phyloP scores from a whole-genome alignment of 2,113 vertebrate species.

The Platycercus adscitus region DNA sequence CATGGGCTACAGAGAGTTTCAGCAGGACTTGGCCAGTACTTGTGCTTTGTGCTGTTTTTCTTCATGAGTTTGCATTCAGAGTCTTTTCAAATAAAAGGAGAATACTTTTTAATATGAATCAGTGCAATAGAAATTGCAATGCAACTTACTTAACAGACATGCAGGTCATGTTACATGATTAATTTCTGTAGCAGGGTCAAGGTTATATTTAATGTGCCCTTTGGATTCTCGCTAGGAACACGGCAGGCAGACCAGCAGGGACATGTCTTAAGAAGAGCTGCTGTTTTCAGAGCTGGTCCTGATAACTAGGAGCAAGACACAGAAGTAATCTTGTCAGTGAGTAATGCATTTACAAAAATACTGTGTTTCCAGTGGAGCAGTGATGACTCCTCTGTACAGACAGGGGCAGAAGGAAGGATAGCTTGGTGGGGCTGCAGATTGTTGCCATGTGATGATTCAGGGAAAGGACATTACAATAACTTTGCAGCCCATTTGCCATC shows the following conservation, averaged over 20 bases:
- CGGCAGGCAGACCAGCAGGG: not conserved
- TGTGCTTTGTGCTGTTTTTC: not conserved
- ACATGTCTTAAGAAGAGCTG: not conserved
- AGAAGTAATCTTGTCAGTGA: not conserved
- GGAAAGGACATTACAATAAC: not conserved
- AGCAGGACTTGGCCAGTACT: not conserved
- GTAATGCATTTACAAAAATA: not conserved
- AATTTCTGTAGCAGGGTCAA: not conserved
- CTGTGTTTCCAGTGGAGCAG: not conserved
- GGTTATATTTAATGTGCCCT: not conserved
- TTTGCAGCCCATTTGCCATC: not conserved
- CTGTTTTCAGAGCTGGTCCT: not conserved
- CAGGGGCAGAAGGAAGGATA: not conserved
- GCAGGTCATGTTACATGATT: not conserved
- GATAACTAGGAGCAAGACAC: not conserved
- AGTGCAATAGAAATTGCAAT: not conserved
- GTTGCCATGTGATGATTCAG: not conserved
- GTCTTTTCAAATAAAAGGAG: not conserved
- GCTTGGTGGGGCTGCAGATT: not conserved
- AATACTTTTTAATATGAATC: not conserved
- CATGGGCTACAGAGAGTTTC: not conserved
- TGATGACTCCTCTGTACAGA: not conserved
- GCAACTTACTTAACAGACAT: not conserved
- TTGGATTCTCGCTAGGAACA: not conserved
- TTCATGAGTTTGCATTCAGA: not conserved